Percentiles rank a stretch among this genome's conserved stretches.
phyloP scores from a whole-genome alignment of 1,140 invertebrate genomes.

The Tachypleus tridentatus region DNA sequence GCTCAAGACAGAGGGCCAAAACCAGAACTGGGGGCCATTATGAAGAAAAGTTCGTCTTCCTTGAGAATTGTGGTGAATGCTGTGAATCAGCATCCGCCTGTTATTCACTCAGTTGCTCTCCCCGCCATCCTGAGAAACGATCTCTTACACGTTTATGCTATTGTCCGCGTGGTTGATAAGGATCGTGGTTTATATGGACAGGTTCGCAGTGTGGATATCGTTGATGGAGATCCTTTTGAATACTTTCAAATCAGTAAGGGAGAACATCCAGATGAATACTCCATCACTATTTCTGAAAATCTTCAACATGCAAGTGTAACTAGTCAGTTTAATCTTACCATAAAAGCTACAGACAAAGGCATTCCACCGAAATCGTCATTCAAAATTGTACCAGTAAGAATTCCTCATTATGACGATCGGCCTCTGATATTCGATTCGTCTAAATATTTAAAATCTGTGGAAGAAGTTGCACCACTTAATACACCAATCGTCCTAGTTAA shows the following conservation, averaged over 20 bases:
- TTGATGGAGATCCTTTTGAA: constrained; percentile 73
- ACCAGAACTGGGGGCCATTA: constrained; percentile 39
- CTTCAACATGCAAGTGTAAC: constrained; percentile 47
- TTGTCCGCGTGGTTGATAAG: constrained; percentile 68
- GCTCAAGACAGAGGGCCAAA: constrained; percentile 68
- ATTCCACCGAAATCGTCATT: constrained; percentile 46
- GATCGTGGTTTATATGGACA: constrained; percentile 61
- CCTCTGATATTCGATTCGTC: constrained; percentile 60
- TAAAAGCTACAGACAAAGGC: constrained; percentile 71
- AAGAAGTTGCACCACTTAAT: constrained; percentile 75
- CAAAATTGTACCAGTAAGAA: constrained; percentile 35
- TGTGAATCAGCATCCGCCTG: constrained; percentile 74
- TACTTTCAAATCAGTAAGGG: constrained; percentile 56
- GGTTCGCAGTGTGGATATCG: constrained; percentile 68
- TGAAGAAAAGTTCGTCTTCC: constrained; percentile 47
- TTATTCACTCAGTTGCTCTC: constrained; percentile 49
- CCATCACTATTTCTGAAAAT: constrained; percentile 26
- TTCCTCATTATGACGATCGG: constrained; percentile 73
- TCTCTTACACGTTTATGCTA: constrained; percentile 56
- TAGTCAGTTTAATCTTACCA: constrained; percentile 45
- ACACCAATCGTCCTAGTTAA: constrained; percentile 72
- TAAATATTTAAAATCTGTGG: constrained; percentile 72
- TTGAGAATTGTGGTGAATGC: constrained; percentile 64
- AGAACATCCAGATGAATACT: constrained; percentile 32
- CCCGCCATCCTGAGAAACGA: constrained; percentile 31